Percentiles rank a stretch among this genome's conserved stretches.
Evolutionary conservation across 2,888 invertebrate genomes (phyloP).

Genomic region (Caenorhabditis auriculariae): DNA sequence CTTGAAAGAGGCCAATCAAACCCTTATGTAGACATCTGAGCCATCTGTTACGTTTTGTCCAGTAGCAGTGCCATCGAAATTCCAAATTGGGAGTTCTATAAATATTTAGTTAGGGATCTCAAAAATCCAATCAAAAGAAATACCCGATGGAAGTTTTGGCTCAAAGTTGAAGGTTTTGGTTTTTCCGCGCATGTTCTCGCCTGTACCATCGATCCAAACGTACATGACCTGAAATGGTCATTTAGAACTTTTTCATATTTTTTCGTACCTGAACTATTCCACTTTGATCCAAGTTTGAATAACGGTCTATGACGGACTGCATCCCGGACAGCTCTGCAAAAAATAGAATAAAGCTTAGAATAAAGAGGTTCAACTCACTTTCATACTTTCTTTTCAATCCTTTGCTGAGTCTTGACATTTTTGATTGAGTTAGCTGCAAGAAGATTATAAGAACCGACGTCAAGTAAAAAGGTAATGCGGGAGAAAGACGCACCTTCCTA

Average conservation of each 20-base stretch:
- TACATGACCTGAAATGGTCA: constrained; percentile 75
- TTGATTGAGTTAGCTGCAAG: not conserved
- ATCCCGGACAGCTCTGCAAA: constrained; percentile 31
- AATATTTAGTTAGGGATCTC: no score
- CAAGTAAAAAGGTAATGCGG: not conserved
- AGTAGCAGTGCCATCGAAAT: constrained; percentile 66
- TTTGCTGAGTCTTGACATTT: constrained; percentile 2
- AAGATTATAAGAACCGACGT: not conserved
- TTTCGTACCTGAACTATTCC: constrained; percentile 27
- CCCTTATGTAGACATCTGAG: constrained; percentile 76
- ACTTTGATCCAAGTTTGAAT: constrained; percentile 34
- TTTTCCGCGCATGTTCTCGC: constrained; percentile 83
- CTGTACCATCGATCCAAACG: constrained; percentile 90
- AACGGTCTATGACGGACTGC: constrained; percentile 14
- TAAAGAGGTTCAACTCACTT: constrained; percentile 36
- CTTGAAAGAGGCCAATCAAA: not conserved
- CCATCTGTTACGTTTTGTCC: constrained; percentile 65
- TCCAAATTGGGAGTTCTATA: constrained; percentile 65
- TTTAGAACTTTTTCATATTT: no score
- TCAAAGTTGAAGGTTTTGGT: constrained; percentile 82
- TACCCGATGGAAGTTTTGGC: constrained; percentile 71
- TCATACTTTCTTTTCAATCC: constrained; percentile 30
- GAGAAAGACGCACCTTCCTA: no score
- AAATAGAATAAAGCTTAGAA: not conserved
- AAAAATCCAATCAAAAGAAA: no score